phyloP scores from a whole-genome alignment of 2,113 vertebrate species.

The Pygoscelis adeliae region DNA sequence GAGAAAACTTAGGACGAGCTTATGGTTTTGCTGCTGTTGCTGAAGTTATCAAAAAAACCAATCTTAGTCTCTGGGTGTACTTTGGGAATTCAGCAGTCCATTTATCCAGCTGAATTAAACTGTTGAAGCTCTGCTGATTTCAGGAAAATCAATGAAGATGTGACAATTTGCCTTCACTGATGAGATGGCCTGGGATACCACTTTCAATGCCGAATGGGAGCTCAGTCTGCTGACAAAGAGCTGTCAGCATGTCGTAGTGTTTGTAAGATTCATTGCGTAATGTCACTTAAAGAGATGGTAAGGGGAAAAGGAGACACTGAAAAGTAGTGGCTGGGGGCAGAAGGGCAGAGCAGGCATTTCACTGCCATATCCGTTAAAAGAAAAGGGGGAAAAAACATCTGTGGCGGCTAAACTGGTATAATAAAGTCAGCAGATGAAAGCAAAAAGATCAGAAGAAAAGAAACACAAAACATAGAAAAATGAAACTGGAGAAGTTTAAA shows the following conservation, averaged over 20 bases:
- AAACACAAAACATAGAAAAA: conserved; percentile 35
- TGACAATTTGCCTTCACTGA: not conserved
- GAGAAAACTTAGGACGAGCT: not conserved
- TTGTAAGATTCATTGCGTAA: not conserved
- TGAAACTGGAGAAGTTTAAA: conserved; percentile 36
- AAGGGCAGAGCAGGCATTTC: conserved; percentile 16
- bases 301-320: not conserved
- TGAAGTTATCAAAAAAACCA: not conserved
- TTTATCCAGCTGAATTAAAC: not conserved
- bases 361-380: conserved; percentile 1
- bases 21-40: not conserved
- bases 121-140: not conserved
- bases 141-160: not conserved
- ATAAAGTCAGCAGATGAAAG: conserved; percentile 58
- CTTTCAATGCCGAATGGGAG: not conserved
- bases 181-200: not conserved
- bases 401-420: conserved; percentile 31
- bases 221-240: not conserved
- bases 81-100: not conserved
- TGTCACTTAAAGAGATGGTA: not conserved
- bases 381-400: not conserved
- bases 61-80: not conserved
- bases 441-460: conserved; percentile 58
- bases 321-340: not conserved
- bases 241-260: not conserved